A percentile compares a stretch with the other conserved stretches of the same genome.
These are phyloP conservation scores for Apotomis betuletana DNA, from an alignment of 2,888 invertebrate genomes.

Conservation along the genomic window DNA sequence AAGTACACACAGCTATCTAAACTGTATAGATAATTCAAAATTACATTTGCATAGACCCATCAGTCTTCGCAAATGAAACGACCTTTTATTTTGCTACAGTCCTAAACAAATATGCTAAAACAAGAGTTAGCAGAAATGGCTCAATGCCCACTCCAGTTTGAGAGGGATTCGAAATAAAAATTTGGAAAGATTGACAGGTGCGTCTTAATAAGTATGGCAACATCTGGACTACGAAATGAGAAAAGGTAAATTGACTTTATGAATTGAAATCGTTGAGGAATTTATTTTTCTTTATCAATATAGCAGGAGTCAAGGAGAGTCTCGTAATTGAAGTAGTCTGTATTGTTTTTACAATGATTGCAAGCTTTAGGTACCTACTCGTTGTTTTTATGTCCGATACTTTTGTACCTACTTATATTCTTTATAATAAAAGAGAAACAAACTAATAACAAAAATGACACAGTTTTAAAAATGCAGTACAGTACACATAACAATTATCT, in stretches of 20 bases:
- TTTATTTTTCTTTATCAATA: conserved; percentile 46
- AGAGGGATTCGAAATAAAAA: conserved; percentile 77
- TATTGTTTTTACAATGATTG: conserved; percentile 7
- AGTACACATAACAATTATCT: no score
- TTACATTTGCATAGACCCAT: conserved; percentile 54
- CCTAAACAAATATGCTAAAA: conserved; percentile 50
- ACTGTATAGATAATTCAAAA: conserved; percentile 33
- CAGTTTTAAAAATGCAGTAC: no score
- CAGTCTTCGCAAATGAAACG: conserved; percentile 67
- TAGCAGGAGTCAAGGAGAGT: conserved; percentile 13
- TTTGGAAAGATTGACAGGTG: conserved; percentile 81
- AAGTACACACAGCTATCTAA: no score
- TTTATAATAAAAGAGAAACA: no score
- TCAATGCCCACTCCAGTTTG: conserved; percentile 68
- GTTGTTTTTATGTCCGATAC: neutral
- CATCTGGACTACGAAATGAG: conserved; percentile 78
- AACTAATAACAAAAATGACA: no score
- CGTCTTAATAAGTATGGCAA: conserved; percentile 80
- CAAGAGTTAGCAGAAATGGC: conserved; percentile 48
- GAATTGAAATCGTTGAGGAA: conserved; percentile 50
- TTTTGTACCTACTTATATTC: no score
- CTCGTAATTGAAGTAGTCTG: conserved; percentile 19
- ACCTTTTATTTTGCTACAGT: conserved; percentile 51
- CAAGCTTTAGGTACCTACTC: neutral
- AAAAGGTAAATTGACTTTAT: conserved; percentile 79